These are phyloP conservation scores for Drosophila fulvimacula DNA, from an alignment of 2,888 invertebrate species.

Conservation along the genomic window DNA sequence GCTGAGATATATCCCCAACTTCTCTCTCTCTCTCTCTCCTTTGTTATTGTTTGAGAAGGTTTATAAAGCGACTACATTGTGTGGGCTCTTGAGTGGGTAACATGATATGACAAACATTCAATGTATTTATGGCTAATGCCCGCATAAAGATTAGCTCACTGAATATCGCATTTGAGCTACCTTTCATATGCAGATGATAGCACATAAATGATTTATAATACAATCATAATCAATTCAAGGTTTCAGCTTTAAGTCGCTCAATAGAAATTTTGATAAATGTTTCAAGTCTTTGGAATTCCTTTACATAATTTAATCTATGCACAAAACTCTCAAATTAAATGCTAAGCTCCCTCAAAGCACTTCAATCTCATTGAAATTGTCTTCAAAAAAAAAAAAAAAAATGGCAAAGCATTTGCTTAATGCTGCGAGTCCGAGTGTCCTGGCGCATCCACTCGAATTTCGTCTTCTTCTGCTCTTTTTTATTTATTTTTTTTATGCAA, in stretches of 20 bases:
- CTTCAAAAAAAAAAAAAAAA: not conserved
- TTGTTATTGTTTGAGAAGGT: slow-evolving; percentile 10
- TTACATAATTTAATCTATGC: not conserved
- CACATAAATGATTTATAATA: slow-evolving; percentile 28
- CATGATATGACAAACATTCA: slow-evolving; percentile 24
- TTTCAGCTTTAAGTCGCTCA: not conserved
- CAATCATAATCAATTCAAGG: slow-evolving; percentile 14
- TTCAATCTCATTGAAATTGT: slow-evolving; percentile 20
- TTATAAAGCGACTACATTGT: slow-evolving; percentile 19
- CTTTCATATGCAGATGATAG: slow-evolving; percentile 42
- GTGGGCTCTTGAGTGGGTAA: slow-evolving; percentile 39
- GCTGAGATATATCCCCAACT: slow-evolving; percentile 25
- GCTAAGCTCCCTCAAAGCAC: not conserved
- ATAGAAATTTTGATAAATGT: not conserved
- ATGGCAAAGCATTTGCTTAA: slow-evolving; percentile 40
- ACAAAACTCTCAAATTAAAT: not conserved
- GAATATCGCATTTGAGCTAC: slow-evolving; percentile 29
- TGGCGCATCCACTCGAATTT: slow-evolving; percentile 23
- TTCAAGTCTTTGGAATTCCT: not conserved
- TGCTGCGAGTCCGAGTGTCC: slow-evolving; percentile 16
- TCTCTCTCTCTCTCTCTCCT: not conserved
- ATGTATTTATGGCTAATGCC: slow-evolving; percentile 25
- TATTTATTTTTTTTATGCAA: slow-evolving; percentile 60
- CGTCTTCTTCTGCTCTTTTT: not conserved
- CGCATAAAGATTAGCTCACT: slow-evolving; percentile 46